Evolutionary conservation across 2,888 invertebrate species (phyloP).

Genomic region (Aelia acuminata): DNA sequence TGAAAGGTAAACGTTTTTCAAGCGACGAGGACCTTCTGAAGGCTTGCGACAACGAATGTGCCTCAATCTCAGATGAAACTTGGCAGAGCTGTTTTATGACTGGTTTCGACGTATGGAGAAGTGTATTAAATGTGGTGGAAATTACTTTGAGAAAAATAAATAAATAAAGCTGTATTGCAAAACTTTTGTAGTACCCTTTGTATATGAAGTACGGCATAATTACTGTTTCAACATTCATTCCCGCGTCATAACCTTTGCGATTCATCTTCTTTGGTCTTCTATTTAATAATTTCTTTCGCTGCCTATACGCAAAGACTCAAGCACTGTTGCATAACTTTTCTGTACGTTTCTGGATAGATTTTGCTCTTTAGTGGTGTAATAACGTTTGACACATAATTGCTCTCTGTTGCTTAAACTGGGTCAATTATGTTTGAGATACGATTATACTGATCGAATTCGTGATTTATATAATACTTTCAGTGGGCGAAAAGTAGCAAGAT

Average conservation of each 20-base stretch:
- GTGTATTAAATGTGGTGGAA: too few relatives aligned
- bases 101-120: too few relatives aligned
- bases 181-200: too few relatives aligned
- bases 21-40: too few relatives aligned
- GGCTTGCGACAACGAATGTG: too few relatives aligned
- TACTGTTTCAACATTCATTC: neutral
- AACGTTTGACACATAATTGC: slow-evolving; percentile 8
- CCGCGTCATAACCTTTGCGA: neutral
- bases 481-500: slow-evolving; percentile 4
- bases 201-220: too few relatives aligned
- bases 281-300: neutral
- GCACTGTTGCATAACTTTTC: neutral
- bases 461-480: slow-evolving; percentile 15
- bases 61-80: too few relatives aligned
- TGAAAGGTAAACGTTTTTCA: too few relatives aligned
- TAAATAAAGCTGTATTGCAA: too few relatives aligned
- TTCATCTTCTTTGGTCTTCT: neutral
- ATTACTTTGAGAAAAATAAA: too few relatives aligned
- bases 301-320: neutral
- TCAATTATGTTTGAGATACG: slow-evolving; percentile 21
- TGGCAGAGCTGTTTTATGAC: too few relatives aligned
- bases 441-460: slow-evolving; percentile 2
- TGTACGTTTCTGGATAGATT: neutral
- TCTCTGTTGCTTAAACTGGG: neutral
- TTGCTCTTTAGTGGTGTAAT: slow-evolving; percentile 5